Evolutionary conservation across 1,140 invertebrate species (phyloP).

Genomic region (Drosophila ananassae): DNA sequence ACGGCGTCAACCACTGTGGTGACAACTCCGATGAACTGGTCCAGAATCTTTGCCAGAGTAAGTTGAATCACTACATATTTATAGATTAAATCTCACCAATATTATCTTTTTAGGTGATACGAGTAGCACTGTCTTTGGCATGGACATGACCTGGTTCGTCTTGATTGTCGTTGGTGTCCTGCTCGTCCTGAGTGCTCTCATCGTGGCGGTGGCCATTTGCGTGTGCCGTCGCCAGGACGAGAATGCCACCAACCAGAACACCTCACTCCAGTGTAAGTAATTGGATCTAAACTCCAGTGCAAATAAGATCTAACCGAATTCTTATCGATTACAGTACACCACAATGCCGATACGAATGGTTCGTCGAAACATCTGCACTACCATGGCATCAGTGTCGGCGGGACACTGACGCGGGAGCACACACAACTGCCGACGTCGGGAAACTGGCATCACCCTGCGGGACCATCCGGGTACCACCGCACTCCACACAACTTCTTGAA

Average conservation of each 20-base stretch:
- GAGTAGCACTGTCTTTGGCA: conserved; percentile 89
- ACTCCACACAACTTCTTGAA: conserved; percentile 84
- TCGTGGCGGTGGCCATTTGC: conserved; percentile 89
- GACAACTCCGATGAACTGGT: conserved; percentile 95
- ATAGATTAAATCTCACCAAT: not conserved
- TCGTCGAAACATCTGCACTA: conserved; percentile 87
- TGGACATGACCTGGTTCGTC: conserved; percentile 91
- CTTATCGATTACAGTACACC: conserved; percentile 87
- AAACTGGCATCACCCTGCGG: conserved; percentile 97
- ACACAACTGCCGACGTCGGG: conserved; percentile 87
- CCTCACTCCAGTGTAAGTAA: conserved; percentile 66
- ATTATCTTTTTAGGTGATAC: conserved; percentile 87
- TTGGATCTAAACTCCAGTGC: not conserved
- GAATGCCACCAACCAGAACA: conserved; percentile 85
- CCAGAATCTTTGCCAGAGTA: conserved; percentile 92
- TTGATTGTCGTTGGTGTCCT: conserved; percentile 88
- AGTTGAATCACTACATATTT: conserved; percentile 70
- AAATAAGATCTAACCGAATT: not conserved
- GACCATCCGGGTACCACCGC: conserved; percentile 90
- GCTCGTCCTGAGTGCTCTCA: conserved; percentile 88
- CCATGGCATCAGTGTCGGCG: conserved; percentile 76
- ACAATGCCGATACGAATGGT: conserved; percentile 92
- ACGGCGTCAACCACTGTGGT: conserved; percentile 96
- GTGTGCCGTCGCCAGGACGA: conserved; percentile 88
- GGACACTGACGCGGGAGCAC: conserved; percentile 83